Conservation (phyloP, 2,113 vertebrate genomes). For the Calidris pugnax region DNA sequence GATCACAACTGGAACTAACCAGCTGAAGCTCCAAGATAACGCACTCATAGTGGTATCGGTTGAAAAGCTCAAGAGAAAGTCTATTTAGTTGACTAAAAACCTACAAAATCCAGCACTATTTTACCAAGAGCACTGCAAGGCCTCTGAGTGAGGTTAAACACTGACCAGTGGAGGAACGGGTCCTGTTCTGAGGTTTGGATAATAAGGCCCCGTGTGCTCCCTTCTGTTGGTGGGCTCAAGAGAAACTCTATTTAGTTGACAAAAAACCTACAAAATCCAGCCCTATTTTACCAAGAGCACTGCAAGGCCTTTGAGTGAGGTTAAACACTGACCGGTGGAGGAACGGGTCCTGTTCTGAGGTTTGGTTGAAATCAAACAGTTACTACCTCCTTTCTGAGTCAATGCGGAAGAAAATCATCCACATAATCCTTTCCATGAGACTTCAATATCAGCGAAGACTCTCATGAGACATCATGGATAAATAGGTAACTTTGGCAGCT, state of each 20-base stretch:
- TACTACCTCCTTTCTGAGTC: not conserved
- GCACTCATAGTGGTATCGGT: not conserved
- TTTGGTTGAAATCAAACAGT: not conserved
- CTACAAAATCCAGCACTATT: not conserved
- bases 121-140: not conserved
- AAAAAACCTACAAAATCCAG: not conserved
- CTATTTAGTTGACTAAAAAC: not conserved
- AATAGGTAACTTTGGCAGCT: not conserved
- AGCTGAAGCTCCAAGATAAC: slow-evolving; percentile 32
- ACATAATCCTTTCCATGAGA: not conserved
- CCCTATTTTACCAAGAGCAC: not conserved
- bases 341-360: not conserved
- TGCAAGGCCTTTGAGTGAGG: not conserved
- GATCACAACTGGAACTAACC: slow-evolving; percentile 1
- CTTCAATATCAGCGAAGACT: not conserved
- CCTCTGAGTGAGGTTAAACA: not conserved
- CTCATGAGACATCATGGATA: rapidly evolving
- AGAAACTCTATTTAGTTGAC: no score
- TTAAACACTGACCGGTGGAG: not conserved
- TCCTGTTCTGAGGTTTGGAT: not conserved
- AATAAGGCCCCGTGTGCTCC: no score
- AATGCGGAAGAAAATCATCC: not conserved
- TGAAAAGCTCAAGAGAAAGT: not conserved
- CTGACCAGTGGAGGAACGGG: not conserved
- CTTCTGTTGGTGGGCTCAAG: no score